Conservation (phyloP, 2,797 vertebrate genomes). For the Jordanella pulchra region DNA sequence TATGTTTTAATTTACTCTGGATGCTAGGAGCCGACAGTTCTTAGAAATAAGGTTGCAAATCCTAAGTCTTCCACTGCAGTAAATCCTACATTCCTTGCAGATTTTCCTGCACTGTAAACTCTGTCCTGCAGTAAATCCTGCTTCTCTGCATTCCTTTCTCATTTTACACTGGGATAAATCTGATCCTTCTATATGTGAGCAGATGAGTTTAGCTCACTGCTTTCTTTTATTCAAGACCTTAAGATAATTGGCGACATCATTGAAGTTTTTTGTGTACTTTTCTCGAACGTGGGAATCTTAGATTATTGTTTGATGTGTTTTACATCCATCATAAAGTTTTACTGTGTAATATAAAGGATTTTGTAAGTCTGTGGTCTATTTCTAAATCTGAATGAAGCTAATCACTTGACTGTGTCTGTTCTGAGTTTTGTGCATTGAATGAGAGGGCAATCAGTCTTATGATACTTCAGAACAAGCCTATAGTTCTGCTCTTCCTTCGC, state of each 20-base stretch:
- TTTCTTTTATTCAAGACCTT: background rate
- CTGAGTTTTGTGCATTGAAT: background rate
- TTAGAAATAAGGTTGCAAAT: background rate
- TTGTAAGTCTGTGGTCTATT: background rate
- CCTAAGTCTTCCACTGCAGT: background rate
- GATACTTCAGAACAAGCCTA: slow-evolving; percentile 13
- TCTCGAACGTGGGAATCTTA: background rate
- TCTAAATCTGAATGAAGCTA: background rate
- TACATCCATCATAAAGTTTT: background rate
- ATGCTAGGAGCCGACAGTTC: background rate
- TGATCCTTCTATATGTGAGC: background rate
- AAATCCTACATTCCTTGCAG: slow-evolving; percentile 1
- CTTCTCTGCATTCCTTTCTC: slow-evolving; percentile 1
- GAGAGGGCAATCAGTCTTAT: slow-evolving; percentile 1
- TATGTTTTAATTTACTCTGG: slow-evolving; percentile 1
- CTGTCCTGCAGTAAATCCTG: background rate
- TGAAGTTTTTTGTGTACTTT: background rate
- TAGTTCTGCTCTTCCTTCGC: slow-evolving; percentile 23
- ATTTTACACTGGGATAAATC: slow-evolving; percentile 4
- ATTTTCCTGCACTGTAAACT: slow-evolving; percentile 3
- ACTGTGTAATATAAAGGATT: background rate
- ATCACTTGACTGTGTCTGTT: background rate
- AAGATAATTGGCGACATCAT: background rate
- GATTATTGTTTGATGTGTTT: background rate
- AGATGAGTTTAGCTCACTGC: background rate